Base-by-base conservation (phyloP, 1,140 invertebrate species). In the Sipha flava region DNA sequence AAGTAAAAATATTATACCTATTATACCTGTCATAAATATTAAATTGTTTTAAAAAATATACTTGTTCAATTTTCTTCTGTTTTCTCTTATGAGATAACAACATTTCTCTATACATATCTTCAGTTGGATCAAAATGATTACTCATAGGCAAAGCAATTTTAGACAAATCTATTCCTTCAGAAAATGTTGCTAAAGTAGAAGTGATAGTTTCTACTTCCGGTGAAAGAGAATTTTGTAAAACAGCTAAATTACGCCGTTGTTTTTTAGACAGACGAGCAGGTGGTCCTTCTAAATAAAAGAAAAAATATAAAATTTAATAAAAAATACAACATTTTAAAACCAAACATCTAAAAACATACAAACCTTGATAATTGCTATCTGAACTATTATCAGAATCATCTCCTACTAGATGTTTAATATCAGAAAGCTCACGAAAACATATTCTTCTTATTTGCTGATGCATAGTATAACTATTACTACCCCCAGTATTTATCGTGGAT, bases 21-120 rank as follows among this genome's bases (percentile, higher is more conserved):
- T n/a, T n/a, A n/a, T n/a, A n/a, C n/a, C n/a, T n/a, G n/a, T n/a
- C n/a, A n/a, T 40, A 40, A 4, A 52, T 52, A 21, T 90, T 90
- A 83, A n/a, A n/a, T n/a, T n/a, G n/a, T n/a, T n/a, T n/a, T n/a
- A n/a, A n/a, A n/a, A n/a, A n/a, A n/a, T n/a, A n/a, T n/a, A n/a
- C n/a, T n/a, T n/a, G n/a, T n/a, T n/a, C n/a, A n/a, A n/a, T n/a
- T n/a, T n/a, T n/a, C n/a, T n/a, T n/a, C n/a, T n/a, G n/a, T n/a
- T n/a, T n/a, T n/a, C n/a, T n/a, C n/a, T n/a, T n/a, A n/a, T 93
- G 92, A 40, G 88, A 87, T 4, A 87, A 85, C 34, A 94, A 83
- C 87, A 93, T 89, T 52, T 88, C 85, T 72, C 87, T 87, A 82
- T 93, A 93, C 31, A 88, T 87, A 21, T 92, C 90, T 72, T 94